phyloP scores from a whole-genome alignment of 92 coral and sea anemone species.

The Chrysogorgia sp. region DNA sequence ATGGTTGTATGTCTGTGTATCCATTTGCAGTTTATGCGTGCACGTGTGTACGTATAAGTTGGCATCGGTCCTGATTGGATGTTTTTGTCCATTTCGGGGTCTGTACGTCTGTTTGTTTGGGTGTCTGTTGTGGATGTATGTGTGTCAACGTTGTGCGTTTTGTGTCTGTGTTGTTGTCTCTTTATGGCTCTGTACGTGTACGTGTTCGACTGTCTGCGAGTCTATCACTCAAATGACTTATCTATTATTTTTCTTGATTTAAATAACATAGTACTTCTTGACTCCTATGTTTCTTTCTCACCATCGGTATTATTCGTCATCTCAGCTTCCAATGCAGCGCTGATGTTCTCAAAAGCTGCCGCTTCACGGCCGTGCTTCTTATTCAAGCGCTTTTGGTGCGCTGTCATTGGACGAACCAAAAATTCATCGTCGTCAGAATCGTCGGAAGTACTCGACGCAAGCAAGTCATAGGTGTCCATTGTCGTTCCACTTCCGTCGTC shows the following conservation, averaged over 20 bases:
- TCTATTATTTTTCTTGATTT: too few relatives aligned
- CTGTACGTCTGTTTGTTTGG: too few relatives aligned
- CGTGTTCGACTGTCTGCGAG: too few relatives aligned
- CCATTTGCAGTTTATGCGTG: too few relatives aligned
- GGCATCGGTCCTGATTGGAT: too few relatives aligned
- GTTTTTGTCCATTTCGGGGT: too few relatives aligned
- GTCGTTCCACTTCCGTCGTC: background rate
- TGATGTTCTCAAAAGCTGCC: background rate
- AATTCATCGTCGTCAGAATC: background rate
- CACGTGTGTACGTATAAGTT: background rate
- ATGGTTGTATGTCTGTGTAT: too few relatives aligned
- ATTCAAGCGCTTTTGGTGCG: background rate
- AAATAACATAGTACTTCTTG: background rate
- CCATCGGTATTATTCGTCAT: background rate
- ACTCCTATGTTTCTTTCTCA: background rate
- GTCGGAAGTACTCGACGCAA: background rate
- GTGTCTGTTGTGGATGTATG: too few relatives aligned
- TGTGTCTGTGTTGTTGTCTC: too few relatives aligned
- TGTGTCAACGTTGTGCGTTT: too few relatives aligned
- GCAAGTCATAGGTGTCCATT: background rate
- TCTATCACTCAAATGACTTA: background rate
- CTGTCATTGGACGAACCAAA: background rate
- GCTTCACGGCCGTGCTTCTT: background rate
- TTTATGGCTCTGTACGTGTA: too few relatives aligned
- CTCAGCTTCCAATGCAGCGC: background rate